A percentile compares a stretch with the other conserved stretches of the same genome.
Evolutionary conservation across 2,888 invertebrate species (phyloP).

Genomic region (Drosophila fungiperda): DNA sequence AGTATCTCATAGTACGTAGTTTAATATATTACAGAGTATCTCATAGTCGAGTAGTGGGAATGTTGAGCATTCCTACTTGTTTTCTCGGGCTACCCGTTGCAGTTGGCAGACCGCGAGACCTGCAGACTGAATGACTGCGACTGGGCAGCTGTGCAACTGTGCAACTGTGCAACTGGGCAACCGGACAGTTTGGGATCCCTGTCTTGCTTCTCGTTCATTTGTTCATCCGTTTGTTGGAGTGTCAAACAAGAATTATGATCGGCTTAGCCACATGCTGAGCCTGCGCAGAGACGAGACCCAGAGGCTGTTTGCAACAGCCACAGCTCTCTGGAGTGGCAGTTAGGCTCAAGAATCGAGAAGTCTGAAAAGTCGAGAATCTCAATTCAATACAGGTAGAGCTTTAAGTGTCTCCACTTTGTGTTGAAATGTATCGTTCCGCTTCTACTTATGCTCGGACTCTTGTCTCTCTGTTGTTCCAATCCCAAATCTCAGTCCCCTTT

Average conservation of each 20-base stretch:
- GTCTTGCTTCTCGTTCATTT: slow-evolving; percentile 77
- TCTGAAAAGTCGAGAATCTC: slow-evolving; percentile 41
- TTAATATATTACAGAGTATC: slow-evolving; percentile 19
- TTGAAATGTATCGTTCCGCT: slow-evolving; percentile 76
- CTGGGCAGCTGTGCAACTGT: slow-evolving; percentile 12
- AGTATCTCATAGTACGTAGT: background rate
- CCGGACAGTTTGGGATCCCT: slow-evolving; percentile 50
- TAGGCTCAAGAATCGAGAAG: slow-evolving; percentile 41
- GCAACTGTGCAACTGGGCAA: slow-evolving; percentile 15
- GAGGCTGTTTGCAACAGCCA: slow-evolving; percentile 31
- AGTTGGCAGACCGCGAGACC: slow-evolving; percentile 37
- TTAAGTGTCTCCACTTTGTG: slow-evolving; percentile 81
- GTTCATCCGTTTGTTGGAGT: slow-evolving; percentile 80
- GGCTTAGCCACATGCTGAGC: slow-evolving; percentile 85
- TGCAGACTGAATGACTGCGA: slow-evolving; percentile 50
- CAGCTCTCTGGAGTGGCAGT: slow-evolving; percentile 57
- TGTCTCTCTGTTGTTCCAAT: slow-evolving; percentile 31
- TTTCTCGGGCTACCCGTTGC: slow-evolving; percentile 55
- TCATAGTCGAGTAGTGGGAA: background rate
- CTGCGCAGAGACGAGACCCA: slow-evolving; percentile 52
- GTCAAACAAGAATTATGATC: slow-evolving; percentile 85
- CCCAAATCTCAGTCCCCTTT: slow-evolving; percentile 6
- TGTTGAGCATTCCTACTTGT: slow-evolving; percentile 27
- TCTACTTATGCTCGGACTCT: slow-evolving; percentile 47
- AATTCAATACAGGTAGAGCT: slow-evolving; percentile 79